Conservation (phyloP, 2,888 invertebrate species). For the Chaitophorus viminalis region DNA sequence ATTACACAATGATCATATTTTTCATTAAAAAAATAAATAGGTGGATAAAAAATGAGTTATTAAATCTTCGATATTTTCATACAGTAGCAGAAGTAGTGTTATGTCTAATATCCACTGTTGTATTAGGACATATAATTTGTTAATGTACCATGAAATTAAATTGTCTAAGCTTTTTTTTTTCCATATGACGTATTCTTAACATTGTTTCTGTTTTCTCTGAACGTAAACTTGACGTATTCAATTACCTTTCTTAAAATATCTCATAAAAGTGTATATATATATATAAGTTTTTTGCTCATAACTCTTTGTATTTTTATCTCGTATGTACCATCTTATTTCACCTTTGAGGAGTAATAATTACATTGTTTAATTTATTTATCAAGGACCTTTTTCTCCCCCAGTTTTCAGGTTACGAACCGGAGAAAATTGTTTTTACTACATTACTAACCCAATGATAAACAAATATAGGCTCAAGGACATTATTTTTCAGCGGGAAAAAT, state of each 20-base stretch:
- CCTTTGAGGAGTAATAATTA: conserved; percentile 29
- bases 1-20: neutral
- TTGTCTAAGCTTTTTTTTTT: conserved; percentile 19
- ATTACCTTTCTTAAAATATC: neutral
- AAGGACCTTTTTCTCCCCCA: neutral
- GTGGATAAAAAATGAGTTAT: neutral
- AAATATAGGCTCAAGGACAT: neutral
- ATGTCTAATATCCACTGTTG: neutral
- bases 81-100: too few relatives aligned
- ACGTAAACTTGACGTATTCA: neutral
- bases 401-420: neutral
- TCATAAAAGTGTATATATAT: neutral
- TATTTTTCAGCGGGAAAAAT: neutral
- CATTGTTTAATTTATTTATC: conserved; percentile 10
- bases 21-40: neutral
- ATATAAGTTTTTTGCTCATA: neutral
- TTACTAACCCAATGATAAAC: neutral
- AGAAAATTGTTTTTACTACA: neutral
- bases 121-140: conserved; percentile 34
- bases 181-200: neutral
- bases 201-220: conserved; percentile 23
- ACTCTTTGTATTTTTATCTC: neutral
- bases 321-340: neutral
- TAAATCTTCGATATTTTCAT: neutral
- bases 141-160: conserved; percentile 50